A percentile compares a stretch with the other conserved stretches of the same genome.
These are phyloP conservation scores for Dynastes hyllus DNA, from an alignment of 2,888 invertebrate species.

Conservation along the genomic window DNA sequence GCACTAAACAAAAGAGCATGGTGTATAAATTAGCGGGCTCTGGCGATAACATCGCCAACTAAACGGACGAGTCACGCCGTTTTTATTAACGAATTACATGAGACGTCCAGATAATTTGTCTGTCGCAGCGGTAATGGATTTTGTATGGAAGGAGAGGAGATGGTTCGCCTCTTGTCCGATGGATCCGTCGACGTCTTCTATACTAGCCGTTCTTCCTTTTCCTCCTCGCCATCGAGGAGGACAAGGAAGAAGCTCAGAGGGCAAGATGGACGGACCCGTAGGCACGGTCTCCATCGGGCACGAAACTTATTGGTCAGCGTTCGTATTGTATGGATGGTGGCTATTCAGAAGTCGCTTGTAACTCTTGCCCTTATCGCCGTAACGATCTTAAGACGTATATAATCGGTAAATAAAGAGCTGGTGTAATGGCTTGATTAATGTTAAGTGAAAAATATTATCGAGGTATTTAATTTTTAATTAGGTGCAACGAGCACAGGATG, in stretches of 20 bases:
- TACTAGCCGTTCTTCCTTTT: constrained; percentile 14
- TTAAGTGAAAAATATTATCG: constrained; percentile 48
- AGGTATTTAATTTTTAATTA: constrained; percentile 39
- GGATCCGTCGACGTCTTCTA: constrained; percentile 14
- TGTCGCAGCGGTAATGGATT: constrained; percentile 63
- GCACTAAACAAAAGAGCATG: constrained; percentile 69
- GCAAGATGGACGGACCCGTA: neutral
- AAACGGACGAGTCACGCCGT: constrained; percentile 70
- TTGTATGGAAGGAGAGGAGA: constrained; percentile 54
- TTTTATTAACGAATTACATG: constrained; percentile 69
- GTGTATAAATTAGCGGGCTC: constrained; percentile 70
- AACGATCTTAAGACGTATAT: constrained; percentile 39
- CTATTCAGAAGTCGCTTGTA: constrained; percentile 55
- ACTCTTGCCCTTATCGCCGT: constrained; percentile 56
- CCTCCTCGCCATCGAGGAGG: constrained; percentile 1
- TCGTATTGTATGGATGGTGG: constrained; percentile 6
- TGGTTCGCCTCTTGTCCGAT: constrained; percentile 19
- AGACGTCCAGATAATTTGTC: constrained; percentile 68
- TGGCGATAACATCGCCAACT: constrained; percentile 68
- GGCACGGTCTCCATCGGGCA: constrained; percentile 25
- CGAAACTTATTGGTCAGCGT: constrained; percentile 18
- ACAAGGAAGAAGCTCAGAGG: neutral
- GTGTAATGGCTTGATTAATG: constrained; percentile 60
- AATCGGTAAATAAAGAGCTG: constrained; percentile 39
- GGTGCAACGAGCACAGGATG: neutral